phyloP scores from a whole-genome alignment of 2,797 vertebrate species.

The Peromyscus melanophrys region DNA sequence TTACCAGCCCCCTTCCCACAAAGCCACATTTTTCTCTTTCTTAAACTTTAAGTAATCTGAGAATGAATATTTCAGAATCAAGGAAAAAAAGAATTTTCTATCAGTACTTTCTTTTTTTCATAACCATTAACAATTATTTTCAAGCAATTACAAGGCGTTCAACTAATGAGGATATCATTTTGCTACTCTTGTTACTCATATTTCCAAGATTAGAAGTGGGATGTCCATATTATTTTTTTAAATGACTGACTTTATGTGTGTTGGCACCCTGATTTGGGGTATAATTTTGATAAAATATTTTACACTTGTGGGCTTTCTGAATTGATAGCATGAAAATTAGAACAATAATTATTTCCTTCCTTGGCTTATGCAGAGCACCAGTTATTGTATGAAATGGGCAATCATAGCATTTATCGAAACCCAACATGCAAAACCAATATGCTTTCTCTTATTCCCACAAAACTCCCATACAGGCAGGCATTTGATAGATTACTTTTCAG shows the following conservation, averaged over 20 bases:
- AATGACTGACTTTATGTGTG: not conserved
- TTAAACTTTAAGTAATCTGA: not conserved
- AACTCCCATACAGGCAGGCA: not conserved
- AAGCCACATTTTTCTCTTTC: not conserved
- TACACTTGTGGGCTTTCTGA: not conserved
- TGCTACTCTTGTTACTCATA: not conserved
- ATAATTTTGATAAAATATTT: not conserved
- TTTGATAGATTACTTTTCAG: not conserved
- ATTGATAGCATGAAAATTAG: not conserved
- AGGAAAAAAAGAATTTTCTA: not conserved
- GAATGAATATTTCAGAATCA: not conserved
- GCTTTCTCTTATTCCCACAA: not conserved
- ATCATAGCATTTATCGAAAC: constrained; percentile 20
- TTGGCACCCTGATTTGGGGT: not conserved
- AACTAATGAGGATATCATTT: not conserved
- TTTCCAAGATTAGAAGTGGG: not conserved
- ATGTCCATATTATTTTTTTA: not conserved
- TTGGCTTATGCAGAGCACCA: not conserved
- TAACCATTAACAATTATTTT: constrained; percentile 12
- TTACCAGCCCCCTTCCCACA: not conserved
- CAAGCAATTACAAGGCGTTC: not conserved
- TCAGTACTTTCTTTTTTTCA: not conserved
- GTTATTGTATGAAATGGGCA: not conserved
- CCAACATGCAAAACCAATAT: not conserved
- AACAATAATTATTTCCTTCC: not conserved